Evolutionary conservation across 2,113 vertebrate species (phyloP).

Genomic region (Mixornis gularis): DNA sequence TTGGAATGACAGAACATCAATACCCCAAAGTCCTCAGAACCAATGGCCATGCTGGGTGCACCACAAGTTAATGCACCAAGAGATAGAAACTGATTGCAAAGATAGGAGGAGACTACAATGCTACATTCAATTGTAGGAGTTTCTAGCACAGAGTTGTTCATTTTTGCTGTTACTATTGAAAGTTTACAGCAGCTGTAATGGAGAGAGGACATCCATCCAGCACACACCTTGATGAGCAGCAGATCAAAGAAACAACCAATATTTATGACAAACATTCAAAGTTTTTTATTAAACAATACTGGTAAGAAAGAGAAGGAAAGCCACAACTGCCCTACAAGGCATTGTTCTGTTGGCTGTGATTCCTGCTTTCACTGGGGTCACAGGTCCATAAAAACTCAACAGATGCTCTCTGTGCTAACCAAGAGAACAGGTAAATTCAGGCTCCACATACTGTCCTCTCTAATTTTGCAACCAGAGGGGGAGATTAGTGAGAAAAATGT

Average conservation of each 20-base stretch:
- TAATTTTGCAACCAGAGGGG: not conserved
- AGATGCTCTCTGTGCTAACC: accelerated
- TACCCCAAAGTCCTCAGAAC: not conserved
- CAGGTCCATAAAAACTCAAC: not conserved
- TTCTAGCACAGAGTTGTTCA: not conserved
- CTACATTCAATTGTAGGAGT: not conserved
- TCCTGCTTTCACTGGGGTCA: not conserved
- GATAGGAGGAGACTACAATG: not conserved
- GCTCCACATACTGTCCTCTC: not conserved
- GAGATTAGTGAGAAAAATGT: not conserved
- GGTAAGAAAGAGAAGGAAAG: not conserved
- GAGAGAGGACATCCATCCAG: not conserved
- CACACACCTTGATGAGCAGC: too few species aligned
- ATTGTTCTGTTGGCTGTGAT: not conserved
- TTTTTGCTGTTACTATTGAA: not conserved
- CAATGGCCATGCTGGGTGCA: accelerated
- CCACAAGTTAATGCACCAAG: not conserved
- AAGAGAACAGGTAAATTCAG: not conserved
- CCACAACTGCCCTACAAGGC: not conserved
- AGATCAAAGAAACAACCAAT: not conserved
- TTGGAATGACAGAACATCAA: not conserved
- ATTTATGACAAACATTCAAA: not conserved
- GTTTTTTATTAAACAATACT: not conserved
- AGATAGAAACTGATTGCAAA: not conserved
- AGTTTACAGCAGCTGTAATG: not conserved